Conservation (phyloP, 2,113 vertebrate species). For the Tragelaphus strepsiceros region DNA sequence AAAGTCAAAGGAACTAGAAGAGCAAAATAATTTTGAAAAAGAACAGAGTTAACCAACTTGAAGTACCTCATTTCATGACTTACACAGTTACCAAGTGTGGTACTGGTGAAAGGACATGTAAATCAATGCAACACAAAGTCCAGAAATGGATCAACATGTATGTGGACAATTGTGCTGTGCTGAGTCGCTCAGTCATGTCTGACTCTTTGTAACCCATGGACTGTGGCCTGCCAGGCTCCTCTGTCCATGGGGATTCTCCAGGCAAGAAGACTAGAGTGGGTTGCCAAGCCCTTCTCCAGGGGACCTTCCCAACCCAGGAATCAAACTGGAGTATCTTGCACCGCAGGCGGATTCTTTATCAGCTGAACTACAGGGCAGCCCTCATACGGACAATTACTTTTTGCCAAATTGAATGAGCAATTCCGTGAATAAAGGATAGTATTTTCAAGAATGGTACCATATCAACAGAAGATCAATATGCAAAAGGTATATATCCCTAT, state of each 20-base stretch:
- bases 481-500: background rate
- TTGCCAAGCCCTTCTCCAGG: background rate
- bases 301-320: background rate
- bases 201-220: background rate
- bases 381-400: background rate
- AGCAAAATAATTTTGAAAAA: constrained; percentile 7
- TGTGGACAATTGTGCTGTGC: background rate
- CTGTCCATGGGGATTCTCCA: background rate
- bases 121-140: background rate
- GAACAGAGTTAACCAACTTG: background rate
- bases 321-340: background rate
- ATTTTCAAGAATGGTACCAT: background rate
- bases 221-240: background rate
- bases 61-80: background rate
- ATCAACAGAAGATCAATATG: background rate
- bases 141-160: background rate
- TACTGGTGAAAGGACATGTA: background rate
- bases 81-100: background rate
- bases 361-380: background rate
- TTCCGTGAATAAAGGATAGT: background rate
- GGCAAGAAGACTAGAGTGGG: background rate
- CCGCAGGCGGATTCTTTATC: background rate
- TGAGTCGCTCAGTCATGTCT: background rate
- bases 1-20: background rate
- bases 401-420: background rate